Conservation (phyloP, 2,888 invertebrate species). For the Dinocampus coccinellae region DNA sequence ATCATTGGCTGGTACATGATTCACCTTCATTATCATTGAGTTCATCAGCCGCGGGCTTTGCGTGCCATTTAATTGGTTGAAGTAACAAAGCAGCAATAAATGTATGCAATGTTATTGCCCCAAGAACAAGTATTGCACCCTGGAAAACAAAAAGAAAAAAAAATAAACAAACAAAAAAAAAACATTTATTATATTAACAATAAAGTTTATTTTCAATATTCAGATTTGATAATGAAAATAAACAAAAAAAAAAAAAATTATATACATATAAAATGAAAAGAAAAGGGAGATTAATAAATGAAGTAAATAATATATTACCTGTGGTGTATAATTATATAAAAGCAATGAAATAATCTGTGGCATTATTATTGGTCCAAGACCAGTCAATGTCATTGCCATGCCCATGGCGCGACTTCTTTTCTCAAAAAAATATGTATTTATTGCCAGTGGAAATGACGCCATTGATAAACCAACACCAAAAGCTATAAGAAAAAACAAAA, state of each 20-base stretch:
- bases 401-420: slow-evolving; percentile 76
- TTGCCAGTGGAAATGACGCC: slow-evolving; percentile 75
- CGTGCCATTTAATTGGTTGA: slow-evolving; percentile 79
- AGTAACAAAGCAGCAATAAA: slow-evolving; percentile 74
- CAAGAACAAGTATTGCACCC: slow-evolving; percentile 76
- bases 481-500: slow-evolving; percentile 68
- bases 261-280: too few relatives aligned
- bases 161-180: background rate
- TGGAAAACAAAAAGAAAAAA: slow-evolving; percentile 49
- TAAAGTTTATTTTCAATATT: background rate
- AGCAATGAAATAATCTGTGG: slow-evolving; percentile 75
- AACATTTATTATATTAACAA: background rate
- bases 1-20: background rate
- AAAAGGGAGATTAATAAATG: too few relatives aligned
- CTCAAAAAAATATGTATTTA: slow-evolving; percentile 77
- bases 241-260: background rate
- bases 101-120: slow-evolving; percentile 75
- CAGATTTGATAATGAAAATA: background rate
- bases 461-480: slow-evolving; percentile 74
- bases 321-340: slow-evolving; percentile 72
- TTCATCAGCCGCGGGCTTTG: slow-evolving; percentile 55
- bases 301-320: slow-evolving; percentile 52
- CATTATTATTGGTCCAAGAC: slow-evolving; percentile 77
- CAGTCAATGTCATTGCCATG: slow-evolving; percentile 76
- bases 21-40: slow-evolving; percentile 47